phyloP scores from a whole-genome alignment of 2,888 invertebrate genomes.

The Eucera pruinosa region DNA sequence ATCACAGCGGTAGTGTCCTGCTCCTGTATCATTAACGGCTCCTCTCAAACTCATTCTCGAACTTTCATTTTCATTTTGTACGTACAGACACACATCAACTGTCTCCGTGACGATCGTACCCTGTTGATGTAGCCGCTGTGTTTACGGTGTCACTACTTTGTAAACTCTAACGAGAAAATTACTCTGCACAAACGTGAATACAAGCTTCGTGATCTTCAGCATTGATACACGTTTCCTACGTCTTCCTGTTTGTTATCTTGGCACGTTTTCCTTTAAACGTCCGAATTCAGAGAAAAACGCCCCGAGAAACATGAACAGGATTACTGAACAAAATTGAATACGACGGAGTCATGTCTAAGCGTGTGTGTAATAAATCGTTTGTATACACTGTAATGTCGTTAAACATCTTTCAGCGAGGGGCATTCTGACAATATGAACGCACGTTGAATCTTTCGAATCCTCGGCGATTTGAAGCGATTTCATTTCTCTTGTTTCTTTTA shows the following conservation, averaged over 20 bases:
- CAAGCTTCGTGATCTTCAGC: constrained; percentile 36
- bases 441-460: constrained; percentile 3
- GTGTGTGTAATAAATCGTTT: constrained; percentile 32
- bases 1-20: no score
- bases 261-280: constrained; percentile 3
- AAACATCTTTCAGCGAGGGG: constrained; percentile 37
- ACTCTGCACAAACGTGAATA: constrained; percentile 44
- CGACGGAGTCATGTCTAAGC: constrained; percentile 33
- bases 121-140: no score
- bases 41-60: no score
- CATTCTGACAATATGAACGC: constrained; percentile 27
- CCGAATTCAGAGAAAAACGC: constrained; percentile 12
- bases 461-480: constrained; percentile 4
- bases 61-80: no score
- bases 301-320: constrained; percentile 18
- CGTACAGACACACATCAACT: no score
- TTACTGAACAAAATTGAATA: constrained; percentile 40
- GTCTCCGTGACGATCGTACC: no score
- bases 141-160: no score
- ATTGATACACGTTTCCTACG: constrained; percentile 40
- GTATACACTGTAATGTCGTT: constrained; percentile 31
- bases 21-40: no score
- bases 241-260: constrained; percentile 35
- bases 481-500: background rate
- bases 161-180: no score